Evolutionary conservation across 2,797 vertebrate genomes (phyloP).

Genomic region (Rhodeus uyekii): DNA sequence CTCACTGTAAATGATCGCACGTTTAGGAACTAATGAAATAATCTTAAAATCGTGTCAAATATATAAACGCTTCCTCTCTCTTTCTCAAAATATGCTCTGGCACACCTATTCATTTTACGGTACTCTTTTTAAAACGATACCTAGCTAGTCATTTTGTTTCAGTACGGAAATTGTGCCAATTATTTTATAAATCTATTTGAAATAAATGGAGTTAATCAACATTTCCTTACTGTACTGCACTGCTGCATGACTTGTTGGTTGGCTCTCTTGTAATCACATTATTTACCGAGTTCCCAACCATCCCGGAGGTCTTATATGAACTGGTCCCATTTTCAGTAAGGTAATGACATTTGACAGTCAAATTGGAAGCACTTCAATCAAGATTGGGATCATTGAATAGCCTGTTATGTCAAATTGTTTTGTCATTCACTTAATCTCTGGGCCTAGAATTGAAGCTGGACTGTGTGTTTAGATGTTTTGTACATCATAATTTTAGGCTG

Average conservation of each 20-base stretch:
- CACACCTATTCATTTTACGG: neutral
- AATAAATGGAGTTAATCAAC: neutral
- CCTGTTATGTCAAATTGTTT: slow-evolving; percentile 67
- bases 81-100: neutral
- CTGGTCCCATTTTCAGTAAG: slow-evolving; percentile 47
- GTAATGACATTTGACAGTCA: slow-evolving; percentile 62
- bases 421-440: slow-evolving; percentile 62
- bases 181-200: neutral
- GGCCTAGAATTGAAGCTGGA: slow-evolving; percentile 59
- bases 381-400: slow-evolving; percentile 67
- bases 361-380: slow-evolving; percentile 66
- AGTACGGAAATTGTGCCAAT: too few species aligned
- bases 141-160: too few species aligned
- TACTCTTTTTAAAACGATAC: too few species aligned
- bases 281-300: slow-evolving; percentile 33
- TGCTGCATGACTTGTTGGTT: slow-evolving; percentile 26
- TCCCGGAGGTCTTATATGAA: slow-evolving; percentile 39
- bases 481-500: slow-evolving; percentile 63
- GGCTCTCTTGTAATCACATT: slow-evolving; percentile 20
- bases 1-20: neutral
- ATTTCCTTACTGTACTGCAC: slow-evolving; percentile 22
- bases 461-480: slow-evolving; percentile 62
- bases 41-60: neutral
- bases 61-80: neutral
- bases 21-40: slow-evolving; percentile 27